Evolutionary conservation across 2,113 vertebrate genomes (phyloP).

Genomic region (Forbesichthys agassizii): DNA sequence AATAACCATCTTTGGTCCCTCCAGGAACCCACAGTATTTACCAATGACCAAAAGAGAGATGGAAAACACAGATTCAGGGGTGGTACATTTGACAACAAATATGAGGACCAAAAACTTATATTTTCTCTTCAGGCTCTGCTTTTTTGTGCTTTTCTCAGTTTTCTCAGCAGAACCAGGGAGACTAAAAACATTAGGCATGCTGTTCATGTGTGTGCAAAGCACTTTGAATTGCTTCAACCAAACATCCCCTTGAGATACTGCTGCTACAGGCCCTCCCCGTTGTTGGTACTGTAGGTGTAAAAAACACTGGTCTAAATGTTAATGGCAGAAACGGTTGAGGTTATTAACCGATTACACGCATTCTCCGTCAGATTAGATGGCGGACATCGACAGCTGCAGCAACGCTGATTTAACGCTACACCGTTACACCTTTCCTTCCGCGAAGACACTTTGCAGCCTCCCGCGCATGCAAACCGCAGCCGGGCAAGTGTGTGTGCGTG

Average conservation of each 20-base stretch:
- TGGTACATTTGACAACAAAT: slow-evolving; percentile 59
- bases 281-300: slow-evolving; percentile 26
- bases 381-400: slow-evolving; percentile 44
- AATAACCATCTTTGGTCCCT: slow-evolving; percentile 34
- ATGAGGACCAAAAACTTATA: slow-evolving; percentile 42
- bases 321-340: slow-evolving; percentile 70
- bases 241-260: slow-evolving; percentile 52
- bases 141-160: slow-evolving; percentile 48
- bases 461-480: slow-evolving; percentile 38
- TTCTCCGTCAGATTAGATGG: slow-evolving; percentile 79
- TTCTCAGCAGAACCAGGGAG: slow-evolving; percentile 46
- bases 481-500: slow-evolving; percentile 32
- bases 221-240: slow-evolving; percentile 26
- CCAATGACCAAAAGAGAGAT: slow-evolving; percentile 4
- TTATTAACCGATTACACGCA: slow-evolving; percentile 80
- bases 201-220: slow-evolving; percentile 8
- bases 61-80: background rate
- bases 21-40: slow-evolving; percentile 37
- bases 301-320: slow-evolving; percentile 49
- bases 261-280: slow-evolving; percentile 49
- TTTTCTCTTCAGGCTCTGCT: slow-evolving; percentile 43
- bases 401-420: slow-evolving; percentile 44
- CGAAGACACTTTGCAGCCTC: slow-evolving; percentile 40
- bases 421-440: slow-evolving; percentile 43
- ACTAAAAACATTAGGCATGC: slow-evolving; percentile 41